Base-by-base conservation (phyloP, 2,797 vertebrate genomes). In the Oreortyx pictus region DNA sequence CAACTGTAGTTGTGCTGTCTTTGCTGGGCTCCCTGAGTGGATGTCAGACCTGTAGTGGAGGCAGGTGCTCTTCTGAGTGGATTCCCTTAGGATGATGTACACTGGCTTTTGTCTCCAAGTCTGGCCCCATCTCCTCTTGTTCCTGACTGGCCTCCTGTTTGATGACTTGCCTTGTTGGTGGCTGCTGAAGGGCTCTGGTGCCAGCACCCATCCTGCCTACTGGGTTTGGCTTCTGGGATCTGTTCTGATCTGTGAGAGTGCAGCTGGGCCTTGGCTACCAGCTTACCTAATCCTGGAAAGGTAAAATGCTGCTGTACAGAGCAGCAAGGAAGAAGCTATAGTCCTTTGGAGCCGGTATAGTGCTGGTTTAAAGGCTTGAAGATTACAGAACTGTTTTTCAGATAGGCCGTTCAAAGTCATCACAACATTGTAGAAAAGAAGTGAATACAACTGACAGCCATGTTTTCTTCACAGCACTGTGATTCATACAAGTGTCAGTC, bases 201-300 rank as follows among this genome's bases (percentile, higher is more conserved):
- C 31, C 17, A 39, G 6, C 39, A 37, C 5, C 20, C 12, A 46
- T n/a, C 49, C 57, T 57, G 7, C 31, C 29, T 1, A 0, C 39
- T 59, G 56, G 0, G 0, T 67, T 64, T 0, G 1, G 56, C 13
- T 27, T 16, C 49, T 60, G 56, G 60, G n/a, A 6, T 9, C 31
- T 57, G 23, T 14, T 4, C 10, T 17, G n/a, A 24, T 10, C 29
- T 0, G 25, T n/a, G 29, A 39, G 44, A 57, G 10, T 4, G 1
- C 50, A 73, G 22, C 14, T 57, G 47, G 46, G 60, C 18, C 33
- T 31, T 59, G 37, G 23, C 20, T 46, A 19, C 33, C 54, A 54
- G 31, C 25, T 68, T 9, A 17, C 39, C 23, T 5, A 22, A 46
- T 3, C 50, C 31, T 17, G 25, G 44, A 25, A 22, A 7, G 74